A percentile compares a stretch with the other conserved stretches of the same genome.
phyloP scores from a whole-genome alignment of 2,113 vertebrate species.

The Natator depressus region DNA sequence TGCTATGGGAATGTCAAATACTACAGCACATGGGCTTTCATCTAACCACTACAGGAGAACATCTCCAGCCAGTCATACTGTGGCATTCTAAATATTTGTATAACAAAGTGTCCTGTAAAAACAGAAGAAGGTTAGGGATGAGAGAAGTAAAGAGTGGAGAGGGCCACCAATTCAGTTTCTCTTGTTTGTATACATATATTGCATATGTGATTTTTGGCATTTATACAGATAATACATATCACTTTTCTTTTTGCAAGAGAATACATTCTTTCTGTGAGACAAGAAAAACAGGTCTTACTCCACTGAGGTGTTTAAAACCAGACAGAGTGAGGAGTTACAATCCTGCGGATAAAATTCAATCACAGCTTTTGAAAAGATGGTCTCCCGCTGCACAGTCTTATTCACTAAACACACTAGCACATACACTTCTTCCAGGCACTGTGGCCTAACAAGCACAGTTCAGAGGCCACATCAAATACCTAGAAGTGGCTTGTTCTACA shows the following conservation, averaged over 20 bases:
- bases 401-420: neutral
- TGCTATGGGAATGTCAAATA: neutral
- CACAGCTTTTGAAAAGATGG: neutral
- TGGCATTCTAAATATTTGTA: neutral
- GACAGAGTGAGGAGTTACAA: neutral
- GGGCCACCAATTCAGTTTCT: neutral
- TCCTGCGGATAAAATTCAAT: slow-evolving; percentile 2
- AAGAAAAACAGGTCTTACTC: slow-evolving; percentile 8
- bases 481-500: neutral
- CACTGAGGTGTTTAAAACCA: neutral
- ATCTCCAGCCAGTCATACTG: neutral
- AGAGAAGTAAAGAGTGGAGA: slow-evolving; percentile 8
- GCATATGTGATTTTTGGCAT: slow-evolving; percentile 43
- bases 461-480: neutral
- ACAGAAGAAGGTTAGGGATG: neutral
- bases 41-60: neutral
- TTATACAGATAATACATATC: slow-evolving; percentile 10
- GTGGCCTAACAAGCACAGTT: neutral
- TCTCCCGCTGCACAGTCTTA: neutral
- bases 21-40: neutral
- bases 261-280: slow-evolving; percentile 19
- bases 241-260: slow-evolving; percentile 33
- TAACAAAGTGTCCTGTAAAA: neutral
- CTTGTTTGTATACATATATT: slow-evolving; percentile 30
- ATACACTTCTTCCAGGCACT: neutral